These are phyloP conservation scores for Strigamia maritima DNA, from an alignment of 2,888 invertebrate genomes.

Conservation along the genomic window DNA sequence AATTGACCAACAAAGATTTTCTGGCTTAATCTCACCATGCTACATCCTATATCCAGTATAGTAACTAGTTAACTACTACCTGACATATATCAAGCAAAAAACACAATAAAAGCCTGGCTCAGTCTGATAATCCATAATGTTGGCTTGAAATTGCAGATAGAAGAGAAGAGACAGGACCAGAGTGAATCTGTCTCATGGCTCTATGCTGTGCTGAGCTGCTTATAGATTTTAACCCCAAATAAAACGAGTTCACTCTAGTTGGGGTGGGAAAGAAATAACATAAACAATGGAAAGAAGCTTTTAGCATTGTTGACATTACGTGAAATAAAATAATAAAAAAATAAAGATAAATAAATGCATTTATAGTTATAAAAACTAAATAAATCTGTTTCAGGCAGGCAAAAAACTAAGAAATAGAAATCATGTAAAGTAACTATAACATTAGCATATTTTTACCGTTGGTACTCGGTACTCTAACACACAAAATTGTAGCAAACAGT, in stretches of 20 bases:
- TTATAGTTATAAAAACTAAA: no score
- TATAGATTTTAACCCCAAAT: slow-evolving; percentile 8
- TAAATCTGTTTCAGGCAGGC: no score
- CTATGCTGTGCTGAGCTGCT: not conserved
- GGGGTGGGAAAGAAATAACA: not conserved
- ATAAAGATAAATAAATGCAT: no score
- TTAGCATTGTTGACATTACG: not conserved
- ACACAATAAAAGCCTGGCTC: not conserved
- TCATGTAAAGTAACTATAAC: no score
- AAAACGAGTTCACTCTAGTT: not conserved
- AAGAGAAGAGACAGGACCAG: not conserved
- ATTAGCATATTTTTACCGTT: no score
- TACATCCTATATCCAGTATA: not conserved
- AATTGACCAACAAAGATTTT: not conserved
- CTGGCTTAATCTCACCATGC: not conserved
- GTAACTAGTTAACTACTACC: no score
- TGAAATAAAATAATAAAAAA: not conserved
- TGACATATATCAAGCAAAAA: not conserved
- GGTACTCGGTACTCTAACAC: no score
- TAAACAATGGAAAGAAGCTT: not conserved
- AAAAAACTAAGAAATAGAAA: no score
- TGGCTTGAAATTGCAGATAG: not conserved
- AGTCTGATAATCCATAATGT: not conserved
- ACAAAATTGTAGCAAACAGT: no score
- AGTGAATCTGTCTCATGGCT: not conserved